Evolutionary conservation across 1,140 invertebrate genomes (phyloP).

Genomic region (Parapsyche elsis): DNA sequence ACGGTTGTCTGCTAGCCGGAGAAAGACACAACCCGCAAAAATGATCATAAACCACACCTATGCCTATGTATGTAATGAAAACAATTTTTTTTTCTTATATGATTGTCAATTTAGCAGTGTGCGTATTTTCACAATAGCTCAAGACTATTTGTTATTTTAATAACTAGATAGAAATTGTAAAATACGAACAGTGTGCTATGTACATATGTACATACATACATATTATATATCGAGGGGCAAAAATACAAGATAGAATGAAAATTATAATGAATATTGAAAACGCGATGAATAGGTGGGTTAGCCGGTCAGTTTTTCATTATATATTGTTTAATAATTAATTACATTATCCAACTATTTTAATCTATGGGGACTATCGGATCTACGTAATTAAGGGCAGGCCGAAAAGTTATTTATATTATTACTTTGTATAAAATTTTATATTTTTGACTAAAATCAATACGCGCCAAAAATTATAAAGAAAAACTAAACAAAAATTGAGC

Average conservation of each 20-base stretch:
- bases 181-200: no score
- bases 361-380: constrained; percentile 12
- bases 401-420: neutral
- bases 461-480: constrained; percentile 20
- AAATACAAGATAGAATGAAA: no score
- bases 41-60: no score
- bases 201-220: no score
- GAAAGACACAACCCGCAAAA: no score
- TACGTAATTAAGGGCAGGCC: constrained; percentile 18
- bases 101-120: neutral
- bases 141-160: no score
- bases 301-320: neutral
- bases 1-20: no score
- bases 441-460: constrained; percentile 5
- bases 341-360: neutral
- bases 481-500: constrained; percentile 25
- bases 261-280: neutral
- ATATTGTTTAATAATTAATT: constrained; percentile 5
- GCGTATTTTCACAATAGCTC: no score
- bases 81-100: no score
- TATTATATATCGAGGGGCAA: no score
- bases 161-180: no score
- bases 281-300: neutral
- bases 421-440: neutral
- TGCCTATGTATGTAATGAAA: no score